These are phyloP conservation scores for Pristionchus arcanus DNA, from an alignment of 2,888 invertebrate genomes.

Conservation along the genomic window DNA sequence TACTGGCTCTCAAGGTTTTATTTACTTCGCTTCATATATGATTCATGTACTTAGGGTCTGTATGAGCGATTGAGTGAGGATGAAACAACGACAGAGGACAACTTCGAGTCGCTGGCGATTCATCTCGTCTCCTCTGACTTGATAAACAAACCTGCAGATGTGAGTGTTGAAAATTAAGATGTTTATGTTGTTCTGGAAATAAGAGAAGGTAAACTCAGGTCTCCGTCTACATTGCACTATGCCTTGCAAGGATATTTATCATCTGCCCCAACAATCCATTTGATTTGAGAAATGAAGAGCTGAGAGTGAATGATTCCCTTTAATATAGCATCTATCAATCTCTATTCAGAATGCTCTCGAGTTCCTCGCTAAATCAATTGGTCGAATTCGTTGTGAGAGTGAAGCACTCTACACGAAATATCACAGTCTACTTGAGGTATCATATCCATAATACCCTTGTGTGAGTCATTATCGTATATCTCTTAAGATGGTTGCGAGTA, in stretches of 20 bases:
- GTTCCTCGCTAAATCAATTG: constrained; percentile 12
- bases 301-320: neutral
- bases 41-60: neutral
- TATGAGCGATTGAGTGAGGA: constrained; percentile 20
- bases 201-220: neutral
- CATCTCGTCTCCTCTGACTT: neutral
- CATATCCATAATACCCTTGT: neutral
- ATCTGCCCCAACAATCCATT: constrained; percentile 23
- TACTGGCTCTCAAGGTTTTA: constrained; percentile 22
- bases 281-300: constrained; percentile 19
- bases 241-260: constrained; percentile 13
- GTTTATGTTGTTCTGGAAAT: neutral
- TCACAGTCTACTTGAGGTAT: constrained; percentile 41
- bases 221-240: constrained; percentile 27
- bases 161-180: neutral
- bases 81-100: constrained; percentile 1
- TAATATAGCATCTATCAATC: neutral
- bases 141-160: constrained; percentile 36
- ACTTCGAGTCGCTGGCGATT: constrained; percentile 3
- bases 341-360: neutral
- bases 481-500: constrained; percentile 17
- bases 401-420: constrained; percentile 26
- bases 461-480: neutral
- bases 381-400: constrained; percentile 28
- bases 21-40: neutral